These are phyloP conservation scores for Misgurnus anguillicaudatus DNA, from an alignment of 2,113 vertebrate genomes.

Conservation along the genomic window DNA sequence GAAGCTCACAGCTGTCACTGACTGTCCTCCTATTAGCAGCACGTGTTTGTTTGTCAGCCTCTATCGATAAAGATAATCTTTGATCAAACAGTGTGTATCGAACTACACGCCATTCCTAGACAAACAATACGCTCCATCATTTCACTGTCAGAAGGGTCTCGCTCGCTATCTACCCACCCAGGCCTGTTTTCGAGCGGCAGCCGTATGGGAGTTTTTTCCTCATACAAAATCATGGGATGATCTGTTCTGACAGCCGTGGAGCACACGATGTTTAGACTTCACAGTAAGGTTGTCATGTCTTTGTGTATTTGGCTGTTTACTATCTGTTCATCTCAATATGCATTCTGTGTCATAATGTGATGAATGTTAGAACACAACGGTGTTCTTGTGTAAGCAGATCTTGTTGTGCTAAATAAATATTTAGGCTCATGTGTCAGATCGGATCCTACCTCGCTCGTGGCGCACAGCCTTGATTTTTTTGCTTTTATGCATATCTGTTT, in stretches of 20 bases:
- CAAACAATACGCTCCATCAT: slow-evolving; percentile 61
- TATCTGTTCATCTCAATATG: slow-evolving; percentile 30
- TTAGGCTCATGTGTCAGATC: slow-evolving; percentile 43
- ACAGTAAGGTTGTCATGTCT: slow-evolving; percentile 38
- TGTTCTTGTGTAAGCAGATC: slow-evolving; percentile 2
- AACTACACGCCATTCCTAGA: slow-evolving; percentile 59
- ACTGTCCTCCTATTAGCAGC: slow-evolving; percentile 67
- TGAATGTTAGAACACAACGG: slow-evolving; percentile 26
- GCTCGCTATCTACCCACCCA: slow-evolving; percentile 9
- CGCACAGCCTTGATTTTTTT: slow-evolving; percentile 54
- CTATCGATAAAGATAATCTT: slow-evolving; percentile 69
- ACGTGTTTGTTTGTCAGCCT: slow-evolving; percentile 67
- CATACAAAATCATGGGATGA: slow-evolving; percentile 31
- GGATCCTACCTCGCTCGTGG: slow-evolving; percentile 44
- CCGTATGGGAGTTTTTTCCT: slow-evolving; percentile 34
- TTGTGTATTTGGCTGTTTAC: slow-evolving; percentile 43
- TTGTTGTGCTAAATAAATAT: slow-evolving; percentile 50
- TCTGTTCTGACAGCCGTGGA: slow-evolving; percentile 42
- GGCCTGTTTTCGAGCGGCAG: slow-evolving; percentile 33
- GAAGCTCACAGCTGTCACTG: slow-evolving; percentile 21
- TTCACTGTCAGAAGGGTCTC: slow-evolving; percentile 20
- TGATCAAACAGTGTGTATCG: slow-evolving; percentile 70
- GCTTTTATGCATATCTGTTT: slow-evolving; percentile 61
- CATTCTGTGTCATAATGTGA: slow-evolving; percentile 57
- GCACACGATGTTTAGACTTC: slow-evolving; percentile 29